Evolutionary conservation across 2,797 vertebrate species (phyloP), one percentile per base, ranked within the genome.

Genomic region (Chloroceryle inda): DNA sequence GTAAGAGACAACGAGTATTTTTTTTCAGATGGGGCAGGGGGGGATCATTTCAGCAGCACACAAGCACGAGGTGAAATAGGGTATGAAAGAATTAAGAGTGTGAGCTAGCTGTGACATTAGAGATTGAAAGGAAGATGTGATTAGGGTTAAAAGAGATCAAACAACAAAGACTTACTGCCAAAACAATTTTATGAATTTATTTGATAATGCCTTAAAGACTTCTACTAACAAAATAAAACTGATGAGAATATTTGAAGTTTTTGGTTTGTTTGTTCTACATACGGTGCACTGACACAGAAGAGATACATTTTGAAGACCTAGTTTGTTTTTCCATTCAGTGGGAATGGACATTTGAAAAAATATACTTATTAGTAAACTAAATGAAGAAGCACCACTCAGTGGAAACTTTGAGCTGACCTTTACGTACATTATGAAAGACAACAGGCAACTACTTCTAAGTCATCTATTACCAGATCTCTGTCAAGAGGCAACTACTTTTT

Each of bases 131-230:
- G 69, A 91, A 96, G 85, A 92, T 88, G 85, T 86, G 91, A 95
- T 92, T 95, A 91, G 82, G 87, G 88, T 92, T 94, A 93, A 83
- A 78, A 88, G 88, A 94, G 89, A 89, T 89, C 96, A 94, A 93
- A 96, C 86, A 93, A 93, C 92, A 94, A 96, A 96, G 95, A 84
- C 91, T 69, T 76, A 87, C 83, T 93, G 94, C 77, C 92, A 96
- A 95, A 93, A 91, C 85, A 92, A 93, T 90, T 95, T 81, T 81
- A 93, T 15, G 2, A 86, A 88, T 88, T 85, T 88, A 88, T 91
- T 49, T 88, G 90, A 90, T 87, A 97, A 93, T 8, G 1, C 50
- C 67, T 88, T 86, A 78, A 94, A 88, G 66, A 79, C 71, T 95
- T 88, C 42, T 67, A 24, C 80, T 73, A 88, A 86, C 59, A 89